Conservation (phyloP, 2,113 vertebrate species). For the Bos taurus region ARS-UCD2.0 NC_037337.1:2973001-2973500, state of each 20-base stretch:
- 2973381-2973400: not conserved
- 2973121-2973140: not conserved
- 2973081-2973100: rapidly evolving
- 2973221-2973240: not conserved
- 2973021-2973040: not conserved
- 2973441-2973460: not conserved
- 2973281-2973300: not conserved
- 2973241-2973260: not conserved
- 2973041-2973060: not conserved
- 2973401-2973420: not conserved
- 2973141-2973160: not conserved
- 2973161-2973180: not conserved
- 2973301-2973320: not conserved
- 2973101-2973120: not conserved
- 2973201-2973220: not conserved
- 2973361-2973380: not conserved
- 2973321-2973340: not conserved
- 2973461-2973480: not conserved
- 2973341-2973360: not conserved
- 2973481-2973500: not conserved
- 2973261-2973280: not conserved
- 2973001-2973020: not conserved
- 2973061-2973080: not conserved
- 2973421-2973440: not conserved
- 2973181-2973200: not conserved